A percentile compares a stretch with the other conserved stretches of the same genome.
Evolutionary conservation across 2,113 vertebrate species (phyloP).

Genomic region (Noturus placidus): DNA sequence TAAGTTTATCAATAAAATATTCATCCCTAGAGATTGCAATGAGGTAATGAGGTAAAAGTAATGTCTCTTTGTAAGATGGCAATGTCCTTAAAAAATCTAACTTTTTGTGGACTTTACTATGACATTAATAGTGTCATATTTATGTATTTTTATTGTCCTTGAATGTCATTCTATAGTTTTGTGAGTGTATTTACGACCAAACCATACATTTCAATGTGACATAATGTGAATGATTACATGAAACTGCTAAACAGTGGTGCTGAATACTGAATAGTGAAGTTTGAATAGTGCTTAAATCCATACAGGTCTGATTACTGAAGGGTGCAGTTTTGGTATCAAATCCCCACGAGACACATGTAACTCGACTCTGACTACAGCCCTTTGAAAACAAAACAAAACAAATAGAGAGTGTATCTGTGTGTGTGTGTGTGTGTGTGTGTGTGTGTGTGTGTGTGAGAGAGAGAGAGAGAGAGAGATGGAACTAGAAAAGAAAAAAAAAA

Average conservation of each 20-base stretch:
- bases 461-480: conserved; percentile 62
- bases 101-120: no score
- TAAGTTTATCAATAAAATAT: no score
- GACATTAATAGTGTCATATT: no score
- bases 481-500: conserved; percentile 37
- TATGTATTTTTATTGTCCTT: no score
- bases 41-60: no score
- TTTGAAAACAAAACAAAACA: not conserved
- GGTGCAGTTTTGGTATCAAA: not conserved
- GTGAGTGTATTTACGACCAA: not conserved
- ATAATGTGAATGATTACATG: not conserved
- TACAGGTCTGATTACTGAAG: not conserved
- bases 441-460: not conserved
- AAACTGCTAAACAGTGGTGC: not conserved
- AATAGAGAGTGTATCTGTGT: not conserved
- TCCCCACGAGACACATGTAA: not conserved
- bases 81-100: no score
- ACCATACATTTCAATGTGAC: not conserved
- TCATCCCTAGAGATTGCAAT: no score
- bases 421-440: no score
- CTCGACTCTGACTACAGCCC: not conserved
- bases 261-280: not conserved
- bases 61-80: no score
- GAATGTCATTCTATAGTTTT: no score
- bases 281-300: not conserved